Evolutionary conservation across 2,113 vertebrate species (phyloP).

Genomic region (Pluvialis apricaria): DNA sequence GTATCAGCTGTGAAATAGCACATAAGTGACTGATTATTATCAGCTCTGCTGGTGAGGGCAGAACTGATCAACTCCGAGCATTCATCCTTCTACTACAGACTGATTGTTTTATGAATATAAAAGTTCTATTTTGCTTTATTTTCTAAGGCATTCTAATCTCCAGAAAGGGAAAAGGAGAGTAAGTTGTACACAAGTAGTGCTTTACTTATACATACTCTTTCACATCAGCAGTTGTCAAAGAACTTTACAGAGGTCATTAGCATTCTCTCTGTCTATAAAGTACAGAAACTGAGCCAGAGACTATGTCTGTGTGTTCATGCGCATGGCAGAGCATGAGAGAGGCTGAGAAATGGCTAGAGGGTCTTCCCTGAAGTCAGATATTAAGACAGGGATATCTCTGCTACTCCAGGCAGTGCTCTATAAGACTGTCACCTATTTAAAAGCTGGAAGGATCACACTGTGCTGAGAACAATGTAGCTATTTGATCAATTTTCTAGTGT

Average conservation of each 20-base stretch:
- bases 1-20: slow-evolving; percentile 76
- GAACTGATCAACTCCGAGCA: slow-evolving; percentile 23
- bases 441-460: not conserved
- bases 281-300: slow-evolving; percentile 4
- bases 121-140: slow-evolving; percentile 9
- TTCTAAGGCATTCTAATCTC: not conserved
- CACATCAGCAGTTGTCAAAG: not conserved
- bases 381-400: not conserved
- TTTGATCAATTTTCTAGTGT: not conserved
- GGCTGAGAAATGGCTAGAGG: not conserved
- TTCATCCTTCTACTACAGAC: slow-evolving; percentile 21
- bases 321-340: not conserved
- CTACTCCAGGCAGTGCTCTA: not conserved
- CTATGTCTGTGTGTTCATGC: not conserved
- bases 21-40: slow-evolving; percentile 71
- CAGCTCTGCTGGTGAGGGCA: slow-evolving; percentile 51
- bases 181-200: not conserved
- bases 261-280: not conserved
- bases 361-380: not conserved
- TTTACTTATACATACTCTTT: not conserved
- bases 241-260: not conserved
- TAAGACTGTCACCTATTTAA: not conserved
- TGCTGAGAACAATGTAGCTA: not conserved
- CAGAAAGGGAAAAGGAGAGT: not conserved
- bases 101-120: not conserved